A percentile compares a stretch with the other conserved stretches of the same genome.
These are phyloP conservation scores for Phengaris arion DNA, from an alignment of 2,888 invertebrate genomes.

Conservation along the genomic window DNA sequence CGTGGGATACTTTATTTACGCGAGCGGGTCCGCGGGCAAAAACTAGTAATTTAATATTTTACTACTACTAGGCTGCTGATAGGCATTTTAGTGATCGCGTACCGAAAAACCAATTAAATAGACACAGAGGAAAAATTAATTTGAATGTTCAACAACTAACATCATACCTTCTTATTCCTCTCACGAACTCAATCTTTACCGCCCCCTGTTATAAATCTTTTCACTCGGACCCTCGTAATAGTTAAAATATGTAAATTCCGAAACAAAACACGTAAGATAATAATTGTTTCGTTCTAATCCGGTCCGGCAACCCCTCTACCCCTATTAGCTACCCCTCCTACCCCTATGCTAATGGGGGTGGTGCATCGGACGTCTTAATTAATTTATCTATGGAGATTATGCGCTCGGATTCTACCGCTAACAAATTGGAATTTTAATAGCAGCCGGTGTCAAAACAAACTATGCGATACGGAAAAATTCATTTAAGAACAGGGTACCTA, in stretches of 20 bases:
- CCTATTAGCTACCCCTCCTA: neutral
- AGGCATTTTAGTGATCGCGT: too few species aligned
- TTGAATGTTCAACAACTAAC: neutral
- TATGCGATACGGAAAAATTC: neutral
- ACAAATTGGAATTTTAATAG: constrained; percentile 35
- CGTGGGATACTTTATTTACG: too few species aligned
- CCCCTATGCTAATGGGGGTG: constrained; percentile 24
- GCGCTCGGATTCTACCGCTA: constrained; percentile 23
- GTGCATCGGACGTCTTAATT: constrained; percentile 32
- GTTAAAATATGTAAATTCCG: constrained; percentile 54
- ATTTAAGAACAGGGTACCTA: neutral
- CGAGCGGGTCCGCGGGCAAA: too few species aligned
- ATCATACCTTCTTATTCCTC: neutral
- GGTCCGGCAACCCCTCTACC: constrained; percentile 18
- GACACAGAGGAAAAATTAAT: neutral
- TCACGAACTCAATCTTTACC: constrained; percentile 14
- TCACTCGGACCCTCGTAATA: constrained; percentile 47
- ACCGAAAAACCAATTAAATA: neutral
- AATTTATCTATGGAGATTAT: constrained; percentile 31
- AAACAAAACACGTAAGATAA: constrained; percentile 46
- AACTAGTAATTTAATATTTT: too few species aligned
- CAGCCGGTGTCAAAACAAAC: constrained; percentile 10
- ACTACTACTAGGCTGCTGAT: too few species aligned
- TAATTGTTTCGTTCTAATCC: constrained; percentile 56
- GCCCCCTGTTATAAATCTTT: constrained; percentile 28